Evolutionary conservation across 2,888 invertebrate species (phyloP).

Genomic region (Malthinus flaveolus): DNA sequence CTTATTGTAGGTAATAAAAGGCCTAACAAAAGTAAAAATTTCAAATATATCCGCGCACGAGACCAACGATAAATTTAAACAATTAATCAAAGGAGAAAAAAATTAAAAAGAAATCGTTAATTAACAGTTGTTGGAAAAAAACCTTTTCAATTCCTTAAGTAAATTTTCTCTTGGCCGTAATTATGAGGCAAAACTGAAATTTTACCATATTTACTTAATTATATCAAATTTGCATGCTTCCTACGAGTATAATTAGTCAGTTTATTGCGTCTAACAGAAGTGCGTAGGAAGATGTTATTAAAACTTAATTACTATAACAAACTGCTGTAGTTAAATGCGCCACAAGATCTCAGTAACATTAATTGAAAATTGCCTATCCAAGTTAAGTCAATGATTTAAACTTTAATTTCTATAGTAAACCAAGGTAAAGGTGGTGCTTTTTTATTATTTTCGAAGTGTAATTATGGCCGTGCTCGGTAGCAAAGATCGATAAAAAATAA

Average conservation of each 20-base stretch:
- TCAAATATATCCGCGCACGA: not conserved
- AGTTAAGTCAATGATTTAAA: constrained; percentile 8
- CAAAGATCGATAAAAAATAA: too few relatives aligned
- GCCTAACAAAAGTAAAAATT: constrained; percentile 16
- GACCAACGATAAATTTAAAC: not conserved
- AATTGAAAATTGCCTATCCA: constrained; percentile 16
- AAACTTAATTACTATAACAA: constrained; percentile 22
- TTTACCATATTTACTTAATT: constrained; percentile 17
- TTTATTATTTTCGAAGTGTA: not conserved
- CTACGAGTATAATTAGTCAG: constrained; percentile 13
- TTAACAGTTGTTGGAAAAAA: too few relatives aligned
- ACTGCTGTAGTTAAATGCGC: constrained; percentile 10
- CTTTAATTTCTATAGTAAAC: constrained; percentile 1
- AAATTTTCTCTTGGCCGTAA: constrained; percentile 2
- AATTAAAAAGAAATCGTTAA: too few relatives aligned
- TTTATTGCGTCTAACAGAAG: constrained; percentile 13
- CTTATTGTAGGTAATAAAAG: constrained; percentile 9
- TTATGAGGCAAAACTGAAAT: constrained; percentile 3
- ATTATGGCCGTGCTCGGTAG: not conserved
- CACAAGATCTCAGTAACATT: constrained; percentile 7
- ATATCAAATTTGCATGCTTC: constrained; percentile 13
- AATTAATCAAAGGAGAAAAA: not conserved
- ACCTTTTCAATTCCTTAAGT: not conserved
- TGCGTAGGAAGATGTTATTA: constrained; percentile 19
- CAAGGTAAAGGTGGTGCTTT: not conserved